A percentile compares a stretch with the other conserved stretches of the same genome.
These are phyloP conservation scores for Eurois occulta DNA, from an alignment of 2,888 invertebrate species.

Conservation along the genomic window DNA sequence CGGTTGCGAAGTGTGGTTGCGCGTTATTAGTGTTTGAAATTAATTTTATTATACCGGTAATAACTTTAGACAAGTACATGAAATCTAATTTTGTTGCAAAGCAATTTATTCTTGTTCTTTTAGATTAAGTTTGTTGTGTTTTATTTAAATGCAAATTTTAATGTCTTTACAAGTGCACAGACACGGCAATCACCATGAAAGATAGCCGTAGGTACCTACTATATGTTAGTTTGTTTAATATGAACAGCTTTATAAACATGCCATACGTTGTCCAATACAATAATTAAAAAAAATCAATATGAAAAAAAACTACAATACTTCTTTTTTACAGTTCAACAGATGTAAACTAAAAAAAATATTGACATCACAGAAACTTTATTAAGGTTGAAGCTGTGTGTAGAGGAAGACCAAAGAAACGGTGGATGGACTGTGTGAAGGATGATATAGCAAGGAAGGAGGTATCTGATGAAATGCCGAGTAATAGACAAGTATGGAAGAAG, in stretches of 20 bases:
- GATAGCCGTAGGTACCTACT: neutral
- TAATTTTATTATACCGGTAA: constrained; percentile 64
- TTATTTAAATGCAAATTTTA: constrained; percentile 27
- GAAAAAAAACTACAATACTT: neutral
- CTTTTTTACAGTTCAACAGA: neutral
- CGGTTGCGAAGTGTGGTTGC: constrained; percentile 59
- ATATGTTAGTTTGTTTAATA: neutral
- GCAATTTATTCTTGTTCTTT: constrained; percentile 48
- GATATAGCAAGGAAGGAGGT: too few species aligned
- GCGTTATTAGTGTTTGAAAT: constrained; percentile 58
- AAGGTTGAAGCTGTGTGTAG: neutral
- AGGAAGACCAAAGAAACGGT: too few species aligned
- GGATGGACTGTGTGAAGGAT: too few species aligned
- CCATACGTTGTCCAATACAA: neutral
- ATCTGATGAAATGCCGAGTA: too few species aligned
- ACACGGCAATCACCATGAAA: neutral
- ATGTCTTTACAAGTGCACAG: neutral
- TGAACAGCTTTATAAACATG: neutral
- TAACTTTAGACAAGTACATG: constrained; percentile 49
- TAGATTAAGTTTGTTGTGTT: constrained; percentile 31
- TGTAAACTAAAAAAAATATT: neutral
- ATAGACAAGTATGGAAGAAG: too few species aligned
- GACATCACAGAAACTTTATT: neutral
- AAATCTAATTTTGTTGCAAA: constrained; percentile 44
- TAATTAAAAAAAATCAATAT: too few species aligned